Base-by-base conservation (phyloP, 2,888 invertebrate species). In the Parnassius apollo region DNA sequence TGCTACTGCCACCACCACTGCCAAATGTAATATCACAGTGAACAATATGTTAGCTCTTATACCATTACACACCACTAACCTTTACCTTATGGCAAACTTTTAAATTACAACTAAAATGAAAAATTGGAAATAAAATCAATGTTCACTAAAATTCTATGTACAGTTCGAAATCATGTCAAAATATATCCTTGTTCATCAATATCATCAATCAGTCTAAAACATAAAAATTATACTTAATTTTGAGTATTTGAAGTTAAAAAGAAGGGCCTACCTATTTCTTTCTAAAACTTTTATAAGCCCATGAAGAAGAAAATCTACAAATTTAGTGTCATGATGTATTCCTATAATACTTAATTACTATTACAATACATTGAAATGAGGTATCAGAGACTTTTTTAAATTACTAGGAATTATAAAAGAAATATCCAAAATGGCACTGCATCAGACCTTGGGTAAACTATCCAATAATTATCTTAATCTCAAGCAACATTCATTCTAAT, bases 361-460 rank as follows among this genome's bases (percentile, higher is more conserved):
- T 59, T 42, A 42, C 46, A 52, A 51, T 63, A 59, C 52, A 59
- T 42, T 42, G n/a, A 64, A 59, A 62, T 62, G 59, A 62, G 59
- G 59, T 62, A 62, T 59, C 60, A 57, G 60, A 59, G 60, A 59
- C 60, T 55, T 52, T 52, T 65, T 67, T 59, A 65, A 67, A 65
- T 57, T 53, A 63, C 65, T 65, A 64, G 49, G 12, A 52, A 35
- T 58, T 51, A 60, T 61, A 53, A 57, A 53, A 49, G 59, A 62
- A 61, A 50, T 25, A 35, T 61, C 58, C 67, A 70, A 74, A 72
- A 76, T 77, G 77, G 77, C 77, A 77, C 77, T 70, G 68, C 54
- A 74, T 70, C 70, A 73, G 74, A 76, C 75, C 71, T 67, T 72
- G 68, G 72, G 69, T 65, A 65, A 68, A 65, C 69, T 66, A 35